Percentiles rank a stretch among this genome's conserved stretches.
Conservation (phyloP, 2,113 vertebrate species). For the Nothocercus nigrocapillus region DNA sequence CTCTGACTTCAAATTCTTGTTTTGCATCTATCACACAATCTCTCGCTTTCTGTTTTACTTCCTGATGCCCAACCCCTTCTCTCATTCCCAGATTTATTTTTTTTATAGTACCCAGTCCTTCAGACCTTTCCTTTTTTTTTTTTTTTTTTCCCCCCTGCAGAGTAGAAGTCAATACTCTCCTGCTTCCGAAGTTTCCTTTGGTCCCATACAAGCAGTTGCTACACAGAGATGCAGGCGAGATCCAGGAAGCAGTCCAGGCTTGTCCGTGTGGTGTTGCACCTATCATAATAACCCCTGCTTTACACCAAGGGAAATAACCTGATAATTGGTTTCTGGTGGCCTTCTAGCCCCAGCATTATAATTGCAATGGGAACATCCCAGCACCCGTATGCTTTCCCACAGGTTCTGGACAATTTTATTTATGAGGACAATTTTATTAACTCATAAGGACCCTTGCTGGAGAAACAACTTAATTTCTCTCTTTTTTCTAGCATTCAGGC, state of each 20-base stretch:
- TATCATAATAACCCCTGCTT: conserved; percentile 17
- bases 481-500: not conserved
- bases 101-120: not conserved
- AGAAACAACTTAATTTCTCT: not conserved
- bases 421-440: not conserved
- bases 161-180: not conserved
- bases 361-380: not conserved
- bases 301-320: not conserved
- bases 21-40: not conserved
- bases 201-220: conserved; percentile 7
- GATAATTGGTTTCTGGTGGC: not conserved
- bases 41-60: not conserved
- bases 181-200: conserved; percentile 43
- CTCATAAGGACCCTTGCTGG: not conserved
- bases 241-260: conserved; percentile 18
- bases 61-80: not conserved
- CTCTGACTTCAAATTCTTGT: not conserved
- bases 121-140: not conserved
- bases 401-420: not conserved
- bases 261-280: not conserved
- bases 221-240: not conserved
- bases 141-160: not conserved
- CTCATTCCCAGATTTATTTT: not conserved
- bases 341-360: not conserved
- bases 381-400: not conserved